Percentiles rank a stretch among this genome's conserved stretches.
Conservation (phyloP, 2,888 invertebrate genomes). For the Trilocha varians region DNA sequence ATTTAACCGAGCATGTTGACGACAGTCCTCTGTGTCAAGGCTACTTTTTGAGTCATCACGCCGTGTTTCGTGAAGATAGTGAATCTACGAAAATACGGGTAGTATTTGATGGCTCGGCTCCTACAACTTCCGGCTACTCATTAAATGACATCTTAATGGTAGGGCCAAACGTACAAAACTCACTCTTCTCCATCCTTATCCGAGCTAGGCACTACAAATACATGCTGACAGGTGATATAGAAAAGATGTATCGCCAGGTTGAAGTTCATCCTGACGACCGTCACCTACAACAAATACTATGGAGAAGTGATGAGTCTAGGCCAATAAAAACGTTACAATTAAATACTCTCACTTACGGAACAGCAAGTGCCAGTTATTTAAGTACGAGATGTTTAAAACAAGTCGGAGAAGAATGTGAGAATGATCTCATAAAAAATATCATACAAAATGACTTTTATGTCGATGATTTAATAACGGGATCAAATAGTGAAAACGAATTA, state of each 20-base stretch:
- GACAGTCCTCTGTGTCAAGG: too few species aligned
- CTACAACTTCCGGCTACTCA: slow-evolving; percentile 9
- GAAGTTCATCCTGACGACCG: slow-evolving; percentile 9
- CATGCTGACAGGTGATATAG: slow-evolving; percentile 12
- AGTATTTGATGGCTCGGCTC: slow-evolving; percentile 14
- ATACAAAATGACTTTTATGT: slow-evolving; percentile 13
- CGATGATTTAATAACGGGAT: slow-evolving; percentile 6
- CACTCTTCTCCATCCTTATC: slow-evolving; percentile 11
- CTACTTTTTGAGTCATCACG: too few species aligned
- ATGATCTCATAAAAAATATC: slow-evolving; percentile 1
- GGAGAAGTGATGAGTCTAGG: slow-evolving; percentile 11
- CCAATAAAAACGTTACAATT: slow-evolving; percentile 9
- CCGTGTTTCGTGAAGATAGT: too few species aligned
- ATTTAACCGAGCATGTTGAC: too few species aligned
- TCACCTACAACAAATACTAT: slow-evolving; percentile 15
- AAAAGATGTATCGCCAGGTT: slow-evolving; percentile 14
- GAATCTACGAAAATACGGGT: slow-evolving; percentile 11
- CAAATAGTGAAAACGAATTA: slow-evolving; percentile 4
- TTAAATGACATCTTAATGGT: slow-evolving; percentile 3
- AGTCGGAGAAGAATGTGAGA: slow-evolving; percentile 9
- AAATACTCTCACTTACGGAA: slow-evolving; percentile 17
- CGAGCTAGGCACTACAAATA: slow-evolving; percentile 15
- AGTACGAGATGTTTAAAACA: slow-evolving; percentile 11
- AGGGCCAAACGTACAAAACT: neutral
- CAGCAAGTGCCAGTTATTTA: slow-evolving; percentile 13